Percentiles rank a stretch among this genome's conserved stretches.
Conservation (phyloP, 2,888 invertebrate species). For the Epinotia brunnichana region DNA sequence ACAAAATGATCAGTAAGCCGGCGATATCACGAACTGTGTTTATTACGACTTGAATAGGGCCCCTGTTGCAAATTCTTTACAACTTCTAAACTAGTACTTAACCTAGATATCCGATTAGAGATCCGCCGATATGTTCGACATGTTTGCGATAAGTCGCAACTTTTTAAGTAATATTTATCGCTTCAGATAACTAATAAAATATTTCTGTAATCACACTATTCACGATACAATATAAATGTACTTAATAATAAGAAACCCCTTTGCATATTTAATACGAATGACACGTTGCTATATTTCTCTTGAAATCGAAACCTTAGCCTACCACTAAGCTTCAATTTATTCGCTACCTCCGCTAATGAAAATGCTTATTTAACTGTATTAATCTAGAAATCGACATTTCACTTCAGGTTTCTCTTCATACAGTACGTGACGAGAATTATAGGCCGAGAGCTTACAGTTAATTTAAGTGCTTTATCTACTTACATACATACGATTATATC, state of each 20-base stretch:
- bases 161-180: background rate
- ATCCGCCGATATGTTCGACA: background rate
- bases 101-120: background rate
- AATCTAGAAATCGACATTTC: conserved; percentile 44
- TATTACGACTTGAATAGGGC: too few relatives aligned
- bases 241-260: background rate
- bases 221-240: too few relatives aligned
- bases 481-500: background rate
- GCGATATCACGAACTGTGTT: background rate
- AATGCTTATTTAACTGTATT: conserved; percentile 36
- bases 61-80: background rate
- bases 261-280: conserved; percentile 2
- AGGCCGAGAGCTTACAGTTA: conserved; percentile 35
- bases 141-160: background rate
- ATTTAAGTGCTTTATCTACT: background rate
- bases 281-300: background rate
- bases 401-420: conserved; percentile 40
- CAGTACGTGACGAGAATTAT: conserved; percentile 39
- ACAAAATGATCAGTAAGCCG: background rate
- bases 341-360: conserved; percentile 24
- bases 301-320: background rate
- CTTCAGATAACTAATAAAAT: background rate
- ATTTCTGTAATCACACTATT: background rate
- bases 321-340: conserved; percentile 12
- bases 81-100: background rate